Evolutionary conservation across 2,888 invertebrate species (phyloP).

Genomic region (Dasypogon diadema): DNA sequence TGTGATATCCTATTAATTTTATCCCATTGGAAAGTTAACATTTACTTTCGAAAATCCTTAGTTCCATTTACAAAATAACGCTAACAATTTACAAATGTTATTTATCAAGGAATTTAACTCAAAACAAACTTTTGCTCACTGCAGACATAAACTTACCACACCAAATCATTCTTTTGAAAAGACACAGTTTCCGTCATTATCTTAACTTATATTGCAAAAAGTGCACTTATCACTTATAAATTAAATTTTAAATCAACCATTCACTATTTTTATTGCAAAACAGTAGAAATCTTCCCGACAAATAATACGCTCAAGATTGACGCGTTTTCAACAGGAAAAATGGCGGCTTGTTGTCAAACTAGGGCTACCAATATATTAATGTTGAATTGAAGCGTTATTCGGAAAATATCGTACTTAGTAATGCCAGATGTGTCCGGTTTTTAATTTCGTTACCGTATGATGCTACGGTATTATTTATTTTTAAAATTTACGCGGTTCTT

Average conservation of each 20-base stretch:
- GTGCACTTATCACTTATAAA: conserved; percentile 28
- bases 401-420: background rate
- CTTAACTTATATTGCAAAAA: conserved; percentile 5
- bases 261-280: conserved; percentile 20
- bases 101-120: background rate
- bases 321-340: conserved; percentile 52
- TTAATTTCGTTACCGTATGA: no score
- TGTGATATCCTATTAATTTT: background rate
- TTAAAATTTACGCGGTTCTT: no score
- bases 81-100: background rate
- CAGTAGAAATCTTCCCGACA: background rate
- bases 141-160: conserved; percentile 43
- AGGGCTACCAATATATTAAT: conserved; percentile 2
- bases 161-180: conserved; percentile 46
- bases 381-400: conserved; percentile 11
- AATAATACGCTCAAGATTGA: conserved; percentile 26
- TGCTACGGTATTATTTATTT: no score
- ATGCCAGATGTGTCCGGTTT: conserved; percentile 1
- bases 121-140: background rate
- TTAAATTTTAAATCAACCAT: conserved; percentile 6
- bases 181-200: conserved; percentile 4
- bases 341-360: conserved; percentile 53
- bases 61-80: background rate
- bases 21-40: no score
- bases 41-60: background rate